Evolutionary conservation across 1,140 invertebrate species (phyloP).

Genomic region (Spodoptera frugiperda): DNA sequence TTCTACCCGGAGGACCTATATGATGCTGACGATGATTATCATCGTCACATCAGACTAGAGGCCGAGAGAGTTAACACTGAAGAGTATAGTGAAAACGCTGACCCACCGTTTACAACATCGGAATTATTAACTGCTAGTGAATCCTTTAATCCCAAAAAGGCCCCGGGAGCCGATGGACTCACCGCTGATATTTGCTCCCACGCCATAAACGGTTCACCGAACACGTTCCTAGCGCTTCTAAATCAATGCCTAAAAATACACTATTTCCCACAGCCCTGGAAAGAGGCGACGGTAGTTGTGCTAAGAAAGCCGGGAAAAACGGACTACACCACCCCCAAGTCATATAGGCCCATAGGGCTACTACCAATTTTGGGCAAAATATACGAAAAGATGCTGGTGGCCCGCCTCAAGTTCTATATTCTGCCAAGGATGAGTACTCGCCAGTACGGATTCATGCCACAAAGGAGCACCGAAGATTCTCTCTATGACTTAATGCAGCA

Average conservation of each 20-base stretch:
- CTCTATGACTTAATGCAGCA: conserved; percentile 31
- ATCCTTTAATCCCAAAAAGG: conserved; percentile 31
- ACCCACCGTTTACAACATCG: not conserved
- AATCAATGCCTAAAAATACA: conserved; percentile 18
- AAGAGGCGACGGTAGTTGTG: conserved; percentile 32
- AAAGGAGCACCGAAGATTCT: conserved; percentile 42
- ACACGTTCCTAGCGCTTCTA: not conserved
- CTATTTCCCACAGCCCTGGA: conserved; percentile 37
- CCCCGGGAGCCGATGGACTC: conserved; percentile 5
- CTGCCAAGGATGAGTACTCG: too few relatives aligned
- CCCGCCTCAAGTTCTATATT: not conserved
- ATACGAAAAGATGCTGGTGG: conserved; percentile 38
- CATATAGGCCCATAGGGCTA: conserved; percentile 47
- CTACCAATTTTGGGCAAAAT: conserved; percentile 41
- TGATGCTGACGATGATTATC: not conserved
- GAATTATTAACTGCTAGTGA: not conserved
- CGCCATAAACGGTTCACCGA: not conserved
- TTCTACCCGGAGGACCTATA: conserved; percentile 16
- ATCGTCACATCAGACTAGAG: not conserved
- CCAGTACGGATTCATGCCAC: conserved; percentile 38
- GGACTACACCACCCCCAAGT: conserved; percentile 36
- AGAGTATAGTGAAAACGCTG: not conserved
- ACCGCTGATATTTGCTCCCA: conserved; percentile 14
- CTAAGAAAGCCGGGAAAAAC: conserved; percentile 45
- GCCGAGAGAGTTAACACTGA: not conserved